Percentiles rank a stretch among this genome's conserved stretches.
Conservation (phyloP, 2,797 vertebrate species). For the Silurus aristotelis region DNA sequence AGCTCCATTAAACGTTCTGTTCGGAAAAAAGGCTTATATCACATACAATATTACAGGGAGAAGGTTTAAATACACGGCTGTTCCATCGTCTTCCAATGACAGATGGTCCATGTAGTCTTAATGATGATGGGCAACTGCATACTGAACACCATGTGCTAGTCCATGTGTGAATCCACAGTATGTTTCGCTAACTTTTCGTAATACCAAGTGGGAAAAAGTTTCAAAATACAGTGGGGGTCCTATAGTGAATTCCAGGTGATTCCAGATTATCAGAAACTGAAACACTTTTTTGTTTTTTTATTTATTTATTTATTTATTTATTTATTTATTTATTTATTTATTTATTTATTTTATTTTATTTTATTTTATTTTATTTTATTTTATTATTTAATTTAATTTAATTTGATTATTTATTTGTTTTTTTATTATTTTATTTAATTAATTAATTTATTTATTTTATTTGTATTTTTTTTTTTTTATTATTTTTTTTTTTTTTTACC, state of each 20-base stretch:
- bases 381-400: background rate
- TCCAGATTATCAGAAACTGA: background rate
- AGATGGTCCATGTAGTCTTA: constrained; percentile 26
- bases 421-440: too few relatives aligned
- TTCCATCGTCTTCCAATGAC: constrained; percentile 5
- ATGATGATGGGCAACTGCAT: constrained; percentile 21
- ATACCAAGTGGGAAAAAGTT: background rate
- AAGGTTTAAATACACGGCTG: background rate
- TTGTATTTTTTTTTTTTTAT: too few relatives aligned
- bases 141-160: constrained; percentile 12
- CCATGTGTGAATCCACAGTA: constrained; percentile 14
- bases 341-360: background rate
- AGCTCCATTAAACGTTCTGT: background rate
- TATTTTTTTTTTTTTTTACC: too few relatives aligned
- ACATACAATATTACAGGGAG: background rate
- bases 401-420: background rate
- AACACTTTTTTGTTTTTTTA: background rate
- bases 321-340: background rate
- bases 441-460: too few relatives aligned
- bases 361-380: too few relatives aligned
- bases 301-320: background rate
- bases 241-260: too few relatives aligned
- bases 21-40: constrained; percentile 4
- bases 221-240: background rate
- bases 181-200: background rate